These are phyloP conservation scores for Yponomeuta plumbellus DNA, from an alignment of 2,888 invertebrate genomes.

Conservation along the genomic window DNA sequence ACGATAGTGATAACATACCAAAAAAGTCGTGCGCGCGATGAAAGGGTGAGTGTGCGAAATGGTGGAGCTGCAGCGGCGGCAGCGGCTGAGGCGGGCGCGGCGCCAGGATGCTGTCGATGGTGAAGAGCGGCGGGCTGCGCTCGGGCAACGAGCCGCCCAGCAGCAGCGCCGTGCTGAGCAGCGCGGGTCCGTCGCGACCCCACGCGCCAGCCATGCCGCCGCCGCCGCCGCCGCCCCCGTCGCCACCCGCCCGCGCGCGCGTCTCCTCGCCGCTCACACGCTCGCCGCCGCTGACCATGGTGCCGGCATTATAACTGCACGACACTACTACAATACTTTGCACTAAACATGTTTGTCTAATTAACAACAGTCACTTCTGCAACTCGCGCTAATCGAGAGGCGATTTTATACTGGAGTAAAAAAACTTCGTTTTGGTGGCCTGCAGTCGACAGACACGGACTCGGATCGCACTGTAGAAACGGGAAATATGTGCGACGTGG, in stretches of 20 bases:
- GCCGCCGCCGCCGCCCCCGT: conserved; percentile 41
- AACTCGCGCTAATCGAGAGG: neutral
- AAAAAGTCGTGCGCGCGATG: conserved; percentile 87
- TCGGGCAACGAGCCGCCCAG: conserved; percentile 66
- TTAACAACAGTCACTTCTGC: neutral
- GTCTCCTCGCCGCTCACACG: conserved; percentile 6
- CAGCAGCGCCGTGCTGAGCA: conserved; percentile 71
- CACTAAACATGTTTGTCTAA: neutral
- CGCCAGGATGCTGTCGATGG: conserved; percentile 91
- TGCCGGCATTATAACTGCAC: conserved; percentile 21
- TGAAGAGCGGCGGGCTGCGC: conserved; percentile 80
- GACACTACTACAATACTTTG: conserved; percentile 12
- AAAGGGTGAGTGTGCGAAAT: conserved; percentile 79
- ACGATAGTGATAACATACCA: conserved; percentile 83
- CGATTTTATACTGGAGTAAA: too few relatives aligned
- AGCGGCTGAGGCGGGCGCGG: conserved; percentile 79
- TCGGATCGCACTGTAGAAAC: neutral
- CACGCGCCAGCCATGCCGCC: conserved; percentile 57
- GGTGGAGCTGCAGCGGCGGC: conserved; percentile 75
- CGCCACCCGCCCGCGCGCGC: conserved; percentile 22
- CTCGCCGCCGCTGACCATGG: conserved; percentile 17
- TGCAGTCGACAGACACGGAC: neutral
- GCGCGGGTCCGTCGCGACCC: conserved; percentile 66
- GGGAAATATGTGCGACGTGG: neutral
- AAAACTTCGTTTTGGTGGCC: neutral